Evolutionary conservation across 1,140 invertebrate species (phyloP), one percentile per base, ranked within the genome.

Genomic region (Littorina saxatilis): DNA sequence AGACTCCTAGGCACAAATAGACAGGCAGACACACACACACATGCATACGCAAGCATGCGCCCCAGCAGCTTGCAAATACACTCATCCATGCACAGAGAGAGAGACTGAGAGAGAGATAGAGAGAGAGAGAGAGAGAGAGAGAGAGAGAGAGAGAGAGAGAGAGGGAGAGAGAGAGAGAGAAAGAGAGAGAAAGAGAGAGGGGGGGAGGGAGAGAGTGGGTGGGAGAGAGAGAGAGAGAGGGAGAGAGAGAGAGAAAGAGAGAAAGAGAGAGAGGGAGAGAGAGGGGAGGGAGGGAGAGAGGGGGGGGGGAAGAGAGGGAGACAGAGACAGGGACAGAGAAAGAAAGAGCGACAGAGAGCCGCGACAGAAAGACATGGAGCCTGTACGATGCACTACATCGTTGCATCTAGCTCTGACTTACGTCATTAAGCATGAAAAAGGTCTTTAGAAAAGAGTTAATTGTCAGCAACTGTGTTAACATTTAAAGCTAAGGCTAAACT

Each of bases 81-180:
- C 55, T 15, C 15, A 58, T 4, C 9, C 15, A 58, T 4, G n/a
- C 55, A 23, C 15, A 7, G 55, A 7, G 55, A 7, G 55, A 7
- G 55, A 7, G 55, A 7, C 9, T 4, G 55, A 7, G 55, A 7
- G 55, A 66, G 61, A 66, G 61, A 66, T 20, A 66, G 61, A 66
- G n/a, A 66, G 61, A 66, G 61, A 66, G n/a, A 66, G 61, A 66
- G n/a, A 66, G 61, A 66, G n/a, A 66, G 61, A 66, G 61, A 66
- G 61, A 66, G n/a, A 66, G 61, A 66, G 61, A 32, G n/a, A 66
- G 61, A 32, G 29, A 32, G 29, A 32, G 7, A 32, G 29, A 32
- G n/a, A 66, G 61, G 32, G 61, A 66, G 61, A 66, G 61, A 66
- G 61, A 66, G 61, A 32, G 7, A 32, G 61, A 66, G n/a, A 66